Base-by-base conservation (phyloP, 2,113 vertebrate genomes). In the Phalacrocorax aristotelis region DNA sequence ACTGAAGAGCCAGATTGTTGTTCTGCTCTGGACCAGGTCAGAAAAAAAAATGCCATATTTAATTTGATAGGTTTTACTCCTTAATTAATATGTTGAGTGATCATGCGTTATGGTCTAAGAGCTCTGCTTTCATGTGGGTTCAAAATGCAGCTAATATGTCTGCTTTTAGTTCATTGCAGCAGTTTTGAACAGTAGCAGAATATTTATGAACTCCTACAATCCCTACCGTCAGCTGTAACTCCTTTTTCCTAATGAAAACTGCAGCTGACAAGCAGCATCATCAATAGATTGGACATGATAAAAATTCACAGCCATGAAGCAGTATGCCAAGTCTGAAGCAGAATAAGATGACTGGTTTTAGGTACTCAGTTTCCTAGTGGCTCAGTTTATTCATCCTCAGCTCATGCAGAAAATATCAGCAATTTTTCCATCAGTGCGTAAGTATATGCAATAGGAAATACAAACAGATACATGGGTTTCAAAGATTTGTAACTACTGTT, bases 251-350 rank as follows among this genome's bases (percentile, higher is more conserved):
- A 30, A 64, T 93, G 84, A 95, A 81, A 97, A 78, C 94, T 49
- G 91, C 83, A 89, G 61, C 90, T 97, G 98, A 96, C 95, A 98
- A 95, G 90, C 52, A 95, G 75, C 69, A 94, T 6, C 92, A 85
- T 92, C 93, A 94, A 81, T 91, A 96, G 71, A 87, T 93, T 93
- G 82, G 79, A 68, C 81, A 93, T 76, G 92, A 77, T 96, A 93
- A 92, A 86, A 83, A 92, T 97, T 96, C 89, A 64, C 80, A 92
- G 92, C 52, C 60, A 65, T 75, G 87, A 96, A 96, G 77, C 44
- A 94, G 44, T 70, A 65, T 94, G 52, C 27, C 38, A 85, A 79
- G 66, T 86, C 76, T 92, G 90, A 81, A 93, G 76, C 66, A 93
- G 89, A 74, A n/a, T 90, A 69, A 87, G 88, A 42, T 82, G 44